Percentiles rank a stretch among this genome's conserved stretches.
Evolutionary conservation across 2,113 vertebrate genomes (phyloP).

Genomic region (Ammospiza caudacuta): DNA sequence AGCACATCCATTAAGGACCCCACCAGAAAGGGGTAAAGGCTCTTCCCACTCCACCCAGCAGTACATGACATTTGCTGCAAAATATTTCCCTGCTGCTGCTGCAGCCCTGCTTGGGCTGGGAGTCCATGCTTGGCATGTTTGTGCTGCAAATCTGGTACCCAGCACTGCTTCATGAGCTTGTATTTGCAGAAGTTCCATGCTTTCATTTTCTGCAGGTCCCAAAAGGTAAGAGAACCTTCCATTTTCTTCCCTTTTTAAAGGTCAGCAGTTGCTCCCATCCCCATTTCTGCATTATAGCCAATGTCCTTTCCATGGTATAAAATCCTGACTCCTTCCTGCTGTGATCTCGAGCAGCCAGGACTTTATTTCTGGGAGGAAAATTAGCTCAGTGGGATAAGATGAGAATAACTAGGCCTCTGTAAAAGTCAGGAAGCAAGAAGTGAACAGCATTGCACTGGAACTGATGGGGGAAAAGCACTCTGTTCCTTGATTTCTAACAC

Average conservation of each 20-base stretch:
- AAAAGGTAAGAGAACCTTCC: neutral
- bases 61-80: neutral
- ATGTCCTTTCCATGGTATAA: neutral
- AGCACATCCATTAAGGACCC: neutral
- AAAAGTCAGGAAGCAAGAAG: slow-evolving; percentile 15
- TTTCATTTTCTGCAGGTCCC: neutral
- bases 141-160: neutral
- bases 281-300: neutral
- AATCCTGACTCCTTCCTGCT: neutral
- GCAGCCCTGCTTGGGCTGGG: neutral
- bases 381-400: neutral
- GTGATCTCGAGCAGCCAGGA: neutral
- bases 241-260: neutral
- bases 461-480: neutral
- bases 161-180: neutral
- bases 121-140: neutral
- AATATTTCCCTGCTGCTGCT: neutral
- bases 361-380: slow-evolving; percentile 33
- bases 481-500: slow-evolving; percentile 30
- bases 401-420: slow-evolving; percentile 2
- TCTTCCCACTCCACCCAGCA: neutral
- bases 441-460: neutral
- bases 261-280: neutral
- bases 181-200: neutral
- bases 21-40: neutral